Evolutionary conservation across 2,113 vertebrate species (phyloP).

Genomic region (Anas platyrhynchos): DNA sequence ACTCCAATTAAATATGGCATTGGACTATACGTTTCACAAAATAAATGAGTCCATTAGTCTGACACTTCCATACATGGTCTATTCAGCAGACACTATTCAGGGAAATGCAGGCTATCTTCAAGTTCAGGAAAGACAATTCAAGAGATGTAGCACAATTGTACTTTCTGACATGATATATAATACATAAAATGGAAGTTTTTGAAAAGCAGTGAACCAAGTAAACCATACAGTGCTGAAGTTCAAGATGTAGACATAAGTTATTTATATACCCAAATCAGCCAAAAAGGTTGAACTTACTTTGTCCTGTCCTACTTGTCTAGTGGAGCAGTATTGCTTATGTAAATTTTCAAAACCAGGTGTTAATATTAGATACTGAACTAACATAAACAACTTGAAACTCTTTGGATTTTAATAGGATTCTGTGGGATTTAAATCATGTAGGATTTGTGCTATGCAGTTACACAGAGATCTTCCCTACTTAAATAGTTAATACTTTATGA

Average conservation of each 20-base stretch:
- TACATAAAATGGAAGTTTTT: neutral
- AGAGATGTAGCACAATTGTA: neutral
- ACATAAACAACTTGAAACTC: neutral
- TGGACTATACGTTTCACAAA: neutral
- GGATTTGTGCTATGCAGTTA: neutral
- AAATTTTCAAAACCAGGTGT: neutral
- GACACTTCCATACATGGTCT: neutral
- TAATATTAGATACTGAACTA: neutral
- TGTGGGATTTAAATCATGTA: neutral
- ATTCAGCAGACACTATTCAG: neutral
- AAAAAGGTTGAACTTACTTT: neutral
- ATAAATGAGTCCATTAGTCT: neutral
- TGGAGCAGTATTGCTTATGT: neutral
- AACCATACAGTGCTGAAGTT: neutral
- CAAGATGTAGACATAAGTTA: neutral
- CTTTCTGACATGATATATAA: neutral
- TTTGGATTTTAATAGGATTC: neutral
- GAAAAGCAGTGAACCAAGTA: neutral
- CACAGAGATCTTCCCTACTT: neutral
- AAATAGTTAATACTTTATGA: slow-evolving; percentile 63
- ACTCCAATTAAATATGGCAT: neutral
- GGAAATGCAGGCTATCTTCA: neutral
- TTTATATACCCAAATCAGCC: fast-evolving
- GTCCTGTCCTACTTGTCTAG: neutral
- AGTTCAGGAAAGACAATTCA: neutral